Evolutionary conservation across 1,140 invertebrate species (phyloP), one percentile per base, ranked within the genome.

Genomic region (Drosophila pandora): DNA sequence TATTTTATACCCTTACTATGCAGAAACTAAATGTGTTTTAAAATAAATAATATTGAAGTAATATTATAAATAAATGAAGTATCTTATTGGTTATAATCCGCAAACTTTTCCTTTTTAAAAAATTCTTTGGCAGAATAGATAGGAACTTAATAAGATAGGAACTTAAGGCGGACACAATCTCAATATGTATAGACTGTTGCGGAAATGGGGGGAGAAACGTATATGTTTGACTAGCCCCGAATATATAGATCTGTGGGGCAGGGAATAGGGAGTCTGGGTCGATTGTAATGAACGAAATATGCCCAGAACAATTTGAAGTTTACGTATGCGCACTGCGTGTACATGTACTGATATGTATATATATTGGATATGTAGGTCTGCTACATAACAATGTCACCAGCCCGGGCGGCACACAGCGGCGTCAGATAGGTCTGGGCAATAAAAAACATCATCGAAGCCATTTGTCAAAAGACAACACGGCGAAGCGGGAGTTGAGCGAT

Each of bases 371-470:
- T 39, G 25, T 49, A 12, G n/a, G 10, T 12, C 47, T 28, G n/a
- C 17, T 63, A 62, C 49, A 69, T 62, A 74, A 53, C 73, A 59
- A 67, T 85, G 82, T 85, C 74, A 74, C 63, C 65, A 83, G 53
- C 43, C 45, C 50, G 55, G 54, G 61, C 53, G 59, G 75, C 67
- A 61, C 79, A 73, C 58, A 61, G 70, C 64, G 59, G 68, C 64
- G 64, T 55, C 73, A 85, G 82, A 87, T 87, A 87, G 82, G 82
- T 82, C 74, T 60, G 75, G 59, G 78, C 83, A 82, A 87, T 88
- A 87, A 87, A 87, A 87, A 87, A 88, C 82, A 87, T 87, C 82
- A 87, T 87, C 83, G 82, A 82, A 82, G 60, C 83, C 82, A 87
- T 87, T 87, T 87, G 82, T 87, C 82, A 87, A 87, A 82, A 88